A percentile compares a stretch with the other conserved stretches of the same genome.
Evolutionary conservation across 2,888 invertebrate genomes (phyloP).

Genomic region (Stenodema calcarata): DNA sequence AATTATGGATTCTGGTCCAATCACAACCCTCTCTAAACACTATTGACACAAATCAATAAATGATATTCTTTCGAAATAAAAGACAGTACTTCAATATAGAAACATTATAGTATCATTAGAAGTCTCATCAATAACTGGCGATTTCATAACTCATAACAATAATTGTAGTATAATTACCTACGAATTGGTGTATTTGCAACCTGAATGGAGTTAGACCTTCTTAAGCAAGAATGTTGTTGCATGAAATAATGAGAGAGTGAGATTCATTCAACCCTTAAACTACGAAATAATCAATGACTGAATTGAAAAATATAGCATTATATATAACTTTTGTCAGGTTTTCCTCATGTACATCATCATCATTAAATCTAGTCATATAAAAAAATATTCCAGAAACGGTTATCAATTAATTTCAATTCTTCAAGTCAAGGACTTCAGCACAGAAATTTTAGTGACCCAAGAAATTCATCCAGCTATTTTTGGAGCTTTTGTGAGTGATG

Average conservation of each 20-base stretch:
- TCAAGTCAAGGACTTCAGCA: background rate
- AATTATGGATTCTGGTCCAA: constrained; percentile 46
- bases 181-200: constrained; percentile 7
- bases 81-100: constrained; percentile 24
- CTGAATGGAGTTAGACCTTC: background rate
- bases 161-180: background rate
- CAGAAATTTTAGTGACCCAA: background rate
- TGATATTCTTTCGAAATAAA: constrained; percentile 30
- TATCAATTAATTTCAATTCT: constrained; percentile 8
- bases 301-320: constrained; percentile 45
- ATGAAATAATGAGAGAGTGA: background rate
- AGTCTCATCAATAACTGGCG: constrained; percentile 32
- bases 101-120: constrained; percentile 16
- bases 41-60: constrained; percentile 33
- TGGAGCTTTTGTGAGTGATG: background rate
- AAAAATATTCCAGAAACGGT: constrained; percentile 43
- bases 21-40: constrained; percentile 45
- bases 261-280: constrained; percentile 32
- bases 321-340: constrained; percentile 8
- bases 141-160: constrained; percentile 11
- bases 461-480: background rate
- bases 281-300: constrained; percentile 12
- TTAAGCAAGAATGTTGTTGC: constrained; percentile 7
- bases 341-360: constrained; percentile 7
- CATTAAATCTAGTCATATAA: constrained; percentile 41